Base-by-base conservation (phyloP, 2,113 vertebrate species). In the Brachirus orientalis region DNA sequence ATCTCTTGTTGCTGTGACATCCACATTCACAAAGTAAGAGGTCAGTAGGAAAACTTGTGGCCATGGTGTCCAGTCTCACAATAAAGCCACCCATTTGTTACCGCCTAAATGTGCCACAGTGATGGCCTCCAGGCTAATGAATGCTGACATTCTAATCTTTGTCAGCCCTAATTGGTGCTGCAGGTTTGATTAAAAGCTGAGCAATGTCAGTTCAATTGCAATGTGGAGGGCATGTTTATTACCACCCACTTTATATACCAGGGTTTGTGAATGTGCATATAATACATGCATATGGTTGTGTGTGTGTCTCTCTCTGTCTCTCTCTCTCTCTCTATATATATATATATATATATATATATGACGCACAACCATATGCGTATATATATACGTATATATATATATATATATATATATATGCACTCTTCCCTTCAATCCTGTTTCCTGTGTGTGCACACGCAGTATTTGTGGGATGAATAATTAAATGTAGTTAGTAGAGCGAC, bases 71-170 rank as follows among this genome's bases (percentile, higher is more conserved):
- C 57, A 58, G 9, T 62, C 64, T 16, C 59, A 14, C 57, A 64
- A 8, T 69, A 63, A 75, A 13, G 52, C 76, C 51, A 55, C 53
- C 38, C 47, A 56, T 59, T 68, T 50, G 45, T 66, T n/a, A 10
- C 51, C 58, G 9, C 37, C 55, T 60, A 56, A 63, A 79, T 73
- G 84, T 73, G 66, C 61, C 28, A 37, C 79, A 17, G 75, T 83
- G 88, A 90, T 37, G 69, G 57, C 78, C 50, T 18, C 44, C 68
- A 13, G 66, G 46, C 75, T 91, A 88, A 90, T 87, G 65, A 86
- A 82, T 64, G 63, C 67, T 68, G 89, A 88, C 90, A 88, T 70
- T 63, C 64, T 88, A 90, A 91, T 90, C 86, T 88, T 87, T 84
- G 79, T 83, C 77, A 73, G 69, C 72, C 81, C 65, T 86, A 86